Evolutionary conservation across 2,113 vertebrate species (phyloP).

Genomic region (Spermophilus dauricus): DNA sequence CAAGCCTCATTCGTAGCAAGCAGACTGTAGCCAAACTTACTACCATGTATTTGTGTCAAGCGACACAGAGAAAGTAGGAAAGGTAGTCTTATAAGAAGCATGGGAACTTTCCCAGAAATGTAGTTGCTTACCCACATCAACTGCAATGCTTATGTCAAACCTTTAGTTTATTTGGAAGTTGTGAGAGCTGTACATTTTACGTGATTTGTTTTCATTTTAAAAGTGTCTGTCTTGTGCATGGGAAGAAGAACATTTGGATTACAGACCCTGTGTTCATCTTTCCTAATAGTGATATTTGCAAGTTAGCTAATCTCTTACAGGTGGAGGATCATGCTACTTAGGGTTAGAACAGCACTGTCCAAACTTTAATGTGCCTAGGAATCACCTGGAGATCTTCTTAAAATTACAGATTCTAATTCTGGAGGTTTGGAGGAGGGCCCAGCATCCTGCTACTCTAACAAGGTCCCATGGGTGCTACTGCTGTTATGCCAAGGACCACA

Average conservation of each 20-base stretch:
- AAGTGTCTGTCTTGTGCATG: not conserved
- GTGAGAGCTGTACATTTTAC: not conserved
- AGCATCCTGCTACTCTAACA: not conserved
- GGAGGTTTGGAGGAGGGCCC: not conserved
- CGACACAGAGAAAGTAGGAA: not conserved
- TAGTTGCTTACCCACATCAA: not conserved
- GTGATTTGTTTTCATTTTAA: not conserved
- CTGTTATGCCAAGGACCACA: not conserved
- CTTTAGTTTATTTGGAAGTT: not conserved
- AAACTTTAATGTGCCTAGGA: not conserved
- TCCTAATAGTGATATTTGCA: not conserved
- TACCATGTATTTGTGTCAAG: not conserved
- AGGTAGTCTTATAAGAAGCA: not conserved
- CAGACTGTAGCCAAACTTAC: not conserved
- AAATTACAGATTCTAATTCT: not conserved
- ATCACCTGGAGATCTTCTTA: not conserved
- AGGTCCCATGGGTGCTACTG: not conserved
- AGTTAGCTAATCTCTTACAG: not conserved
- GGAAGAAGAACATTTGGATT: not conserved
- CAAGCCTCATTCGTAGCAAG: not conserved
- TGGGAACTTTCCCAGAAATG: not conserved
- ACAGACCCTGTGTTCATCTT: not conserved
- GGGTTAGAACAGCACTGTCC: not conserved
- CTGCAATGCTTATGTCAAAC: not conserved
- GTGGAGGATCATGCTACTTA: not conserved